These are phyloP conservation scores for Epinephelus cyanopodus DNA, from an alignment of 2,113 vertebrate genomes.

Conservation along the genomic window DNA sequence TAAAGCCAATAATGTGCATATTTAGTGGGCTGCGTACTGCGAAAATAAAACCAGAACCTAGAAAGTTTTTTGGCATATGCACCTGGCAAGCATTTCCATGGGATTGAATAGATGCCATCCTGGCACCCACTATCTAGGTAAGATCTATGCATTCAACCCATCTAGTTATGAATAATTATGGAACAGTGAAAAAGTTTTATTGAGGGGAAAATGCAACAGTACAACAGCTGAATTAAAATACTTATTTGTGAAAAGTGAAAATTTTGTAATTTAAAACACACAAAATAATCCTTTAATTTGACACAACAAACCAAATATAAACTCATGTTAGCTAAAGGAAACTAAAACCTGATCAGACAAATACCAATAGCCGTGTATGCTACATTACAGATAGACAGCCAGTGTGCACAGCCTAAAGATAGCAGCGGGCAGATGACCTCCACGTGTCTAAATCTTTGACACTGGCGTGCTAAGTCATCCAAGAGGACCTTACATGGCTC, in stretches of 20 bases:
- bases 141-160: too few relatives aligned
- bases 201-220: background rate
- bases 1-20: too few relatives aligned
- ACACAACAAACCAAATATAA: background rate
- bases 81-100: too few relatives aligned
- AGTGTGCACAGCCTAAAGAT: background rate
- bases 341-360: background rate
- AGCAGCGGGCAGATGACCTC: conserved; percentile 13
- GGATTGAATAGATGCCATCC: too few relatives aligned
- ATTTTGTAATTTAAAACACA: background rate
- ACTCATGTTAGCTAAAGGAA: background rate
- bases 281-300: background rate
- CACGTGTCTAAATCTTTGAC: conserved; percentile 25
- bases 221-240: background rate
- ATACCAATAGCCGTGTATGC: background rate
- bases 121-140: too few relatives aligned
- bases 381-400: background rate
- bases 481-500: background rate
- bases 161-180: background rate
- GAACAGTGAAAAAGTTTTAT: background rate
- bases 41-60: too few relatives aligned
- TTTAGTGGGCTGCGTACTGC: too few relatives aligned
- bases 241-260: background rate
- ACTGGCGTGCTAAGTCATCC: background rate
- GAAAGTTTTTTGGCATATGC: too few relatives aligned